These are phyloP conservation scores for Myrmecophaga tridactyla DNA, from an alignment of 2,113 vertebrate genomes.

Conservation along the genomic window DNA sequence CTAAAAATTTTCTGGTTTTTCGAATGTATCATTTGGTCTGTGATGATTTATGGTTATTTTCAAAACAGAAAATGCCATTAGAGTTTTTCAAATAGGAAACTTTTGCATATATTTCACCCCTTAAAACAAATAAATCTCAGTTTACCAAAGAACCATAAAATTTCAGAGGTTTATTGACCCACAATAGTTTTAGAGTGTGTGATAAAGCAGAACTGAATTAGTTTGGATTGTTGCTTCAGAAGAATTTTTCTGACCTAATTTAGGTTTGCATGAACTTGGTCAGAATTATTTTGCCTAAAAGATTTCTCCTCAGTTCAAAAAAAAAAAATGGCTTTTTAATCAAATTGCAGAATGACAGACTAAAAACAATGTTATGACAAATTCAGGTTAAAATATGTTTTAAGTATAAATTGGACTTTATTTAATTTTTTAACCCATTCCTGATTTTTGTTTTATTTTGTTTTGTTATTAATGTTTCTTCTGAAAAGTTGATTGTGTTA, in stretches of 20 bases:
- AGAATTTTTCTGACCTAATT: constrained; percentile 47
- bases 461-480: constrained; percentile 52
- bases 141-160: constrained; percentile 35
- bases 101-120: not conserved
- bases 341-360: not conserved
- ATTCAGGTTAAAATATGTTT: constrained; percentile 41
- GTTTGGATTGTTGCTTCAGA: constrained; percentile 11
- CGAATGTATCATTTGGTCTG: not conserved
- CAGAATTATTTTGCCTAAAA: constrained; percentile 46
- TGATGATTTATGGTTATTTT: not conserved
- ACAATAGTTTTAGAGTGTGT: constrained; percentile 23
- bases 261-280: constrained; percentile 49
- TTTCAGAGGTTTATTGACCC: constrained; percentile 4
- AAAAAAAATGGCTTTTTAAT: not conserved
- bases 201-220: constrained; percentile 48
- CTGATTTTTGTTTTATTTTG: not conserved
- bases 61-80: constrained; percentile 15
- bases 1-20: not conserved
- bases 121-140: constrained; percentile 18
- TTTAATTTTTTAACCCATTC: constrained; percentile 9
- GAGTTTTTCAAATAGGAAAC: not conserved
- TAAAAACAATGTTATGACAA: constrained; percentile 16
- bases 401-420: not conserved
- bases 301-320: constrained; percentile 21
- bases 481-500: constrained; percentile 26